Percentiles rank a stretch among this genome's conserved stretches.
phyloP scores from a whole-genome alignment of 2,797 vertebrate genomes.

The Lutjanus argentimaculatus region DNA sequence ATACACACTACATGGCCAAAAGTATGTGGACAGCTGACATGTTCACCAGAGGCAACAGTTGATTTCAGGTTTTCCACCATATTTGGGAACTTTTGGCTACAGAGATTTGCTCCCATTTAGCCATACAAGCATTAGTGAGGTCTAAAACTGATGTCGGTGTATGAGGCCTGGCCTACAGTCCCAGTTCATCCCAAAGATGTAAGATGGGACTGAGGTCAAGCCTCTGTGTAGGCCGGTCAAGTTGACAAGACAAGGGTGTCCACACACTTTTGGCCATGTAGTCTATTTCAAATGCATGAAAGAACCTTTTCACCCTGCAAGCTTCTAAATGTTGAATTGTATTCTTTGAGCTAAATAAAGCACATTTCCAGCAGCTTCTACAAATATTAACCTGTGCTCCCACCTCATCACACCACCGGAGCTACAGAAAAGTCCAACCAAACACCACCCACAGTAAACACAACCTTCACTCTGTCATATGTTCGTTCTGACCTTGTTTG shows the following conservation, averaged over 20 bases:
- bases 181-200: background rate
- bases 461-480: background rate
- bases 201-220: background rate
- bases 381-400: conserved; percentile 18
- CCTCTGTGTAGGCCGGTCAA: background rate
- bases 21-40: background rate
- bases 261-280: background rate
- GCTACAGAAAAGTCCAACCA: conserved; percentile 4
- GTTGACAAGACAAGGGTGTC: background rate
- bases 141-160: background rate
- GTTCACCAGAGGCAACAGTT: background rate
- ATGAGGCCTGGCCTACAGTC: background rate
- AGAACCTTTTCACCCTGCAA: conserved; percentile 8
- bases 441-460: background rate
- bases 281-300: background rate
- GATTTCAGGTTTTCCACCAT: background rate
- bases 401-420: background rate
- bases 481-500: conserved; percentile 68
- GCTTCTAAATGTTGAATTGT: conserved; percentile 8
- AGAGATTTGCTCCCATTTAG: background rate
- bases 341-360: conserved; percentile 8
- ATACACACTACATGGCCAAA: background rate
- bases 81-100: background rate
- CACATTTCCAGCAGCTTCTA: background rate
- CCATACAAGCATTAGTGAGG: background rate